A percentile compares a stretch with the other conserved stretches of the same genome.
Evolutionary conservation across 2,113 vertebrate species (phyloP).

Genomic region (Axis porcinus): DNA sequence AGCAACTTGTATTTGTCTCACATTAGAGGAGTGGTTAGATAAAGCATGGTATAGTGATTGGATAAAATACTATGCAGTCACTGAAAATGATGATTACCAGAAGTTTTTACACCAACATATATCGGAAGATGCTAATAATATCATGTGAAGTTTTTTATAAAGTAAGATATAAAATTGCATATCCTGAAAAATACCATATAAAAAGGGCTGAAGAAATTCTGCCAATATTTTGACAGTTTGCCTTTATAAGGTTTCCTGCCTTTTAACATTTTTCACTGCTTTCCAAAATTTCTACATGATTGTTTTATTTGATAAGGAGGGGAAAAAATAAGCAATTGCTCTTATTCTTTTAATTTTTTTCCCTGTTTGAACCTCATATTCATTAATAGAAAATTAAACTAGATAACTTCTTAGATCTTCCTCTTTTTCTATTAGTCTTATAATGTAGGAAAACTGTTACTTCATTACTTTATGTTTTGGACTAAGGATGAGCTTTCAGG

Average conservation of each 20-base stretch:
- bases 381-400: slow-evolving; percentile 4
- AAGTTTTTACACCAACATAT: background rate
- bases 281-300: background rate
- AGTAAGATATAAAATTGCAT: background rate
- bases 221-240: slow-evolving; percentile 1
- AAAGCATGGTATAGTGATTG: background rate
- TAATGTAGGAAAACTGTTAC: background rate
- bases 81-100: slow-evolving; percentile 3
- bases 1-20: background rate
- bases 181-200: slow-evolving; percentile 9
- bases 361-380: background rate
- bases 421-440: background rate
- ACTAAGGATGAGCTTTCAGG: slow-evolving; percentile 8
- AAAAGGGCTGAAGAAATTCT: slow-evolving; percentile 20
- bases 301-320: background rate
- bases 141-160: background rate
- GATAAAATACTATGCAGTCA: background rate
- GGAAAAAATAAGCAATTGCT: background rate
- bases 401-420: background rate
- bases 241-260: background rate
- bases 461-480: slow-evolving; percentile 9
- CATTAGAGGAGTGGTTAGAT: slow-evolving; percentile 29
- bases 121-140: background rate
- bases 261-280: slow-evolving; percentile 18
- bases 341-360: background rate